Base-by-base conservation (phyloP, 2,797 vertebrate species). In the Alcedo atthis region DNA sequence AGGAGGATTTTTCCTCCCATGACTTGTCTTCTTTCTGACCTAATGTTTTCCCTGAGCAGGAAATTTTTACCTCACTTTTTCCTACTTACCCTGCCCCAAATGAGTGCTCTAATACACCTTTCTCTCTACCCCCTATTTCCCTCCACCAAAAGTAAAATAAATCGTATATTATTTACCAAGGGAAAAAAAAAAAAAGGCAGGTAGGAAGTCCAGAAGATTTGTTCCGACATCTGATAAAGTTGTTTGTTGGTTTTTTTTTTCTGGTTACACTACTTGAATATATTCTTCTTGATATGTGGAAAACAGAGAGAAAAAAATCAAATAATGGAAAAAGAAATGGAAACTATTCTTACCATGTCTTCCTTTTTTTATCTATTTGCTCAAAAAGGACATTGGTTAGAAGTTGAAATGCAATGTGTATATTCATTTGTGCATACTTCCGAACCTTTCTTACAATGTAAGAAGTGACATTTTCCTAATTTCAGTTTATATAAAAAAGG, bases 401-500 rank as follows among this genome's bases (percentile, higher is more conserved):
- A 63, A 81, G 53, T 62, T 55, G 81, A 88, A 92, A 68, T 74
- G 45, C 64, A 76, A 32, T n/a, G 74, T 75, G 62, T 81, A 12
- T 70, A 12, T 69, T 32, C 0, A 3, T 43, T 57, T 32, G 53
- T 86, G 63, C 85, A 59, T 67, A 70, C 62, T 71, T 92, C 83
- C 82, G 63, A 86, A 79, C 74, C 64, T 77, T 87, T 59, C 68
- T 80, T 70, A 51, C 66, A 67, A 30, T 88, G 81, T 49, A 81
- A 70, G 76, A 85, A 92, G 48, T 91, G 80, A 91, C 83, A 91
- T 94, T 95, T 94, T 92, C 91, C 74, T 95, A 93, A 95, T 94
- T 92, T 91, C 87, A 48, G 70, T 88, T 94, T 79, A 74, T 88
- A 91, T 91, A 84, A 77, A 91, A 93, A 79, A 54, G 71, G 85